These are phyloP conservation scores for Luperina testacea DNA, from an alignment of 2,888 invertebrate species.

Conservation along the genomic window DNA sequence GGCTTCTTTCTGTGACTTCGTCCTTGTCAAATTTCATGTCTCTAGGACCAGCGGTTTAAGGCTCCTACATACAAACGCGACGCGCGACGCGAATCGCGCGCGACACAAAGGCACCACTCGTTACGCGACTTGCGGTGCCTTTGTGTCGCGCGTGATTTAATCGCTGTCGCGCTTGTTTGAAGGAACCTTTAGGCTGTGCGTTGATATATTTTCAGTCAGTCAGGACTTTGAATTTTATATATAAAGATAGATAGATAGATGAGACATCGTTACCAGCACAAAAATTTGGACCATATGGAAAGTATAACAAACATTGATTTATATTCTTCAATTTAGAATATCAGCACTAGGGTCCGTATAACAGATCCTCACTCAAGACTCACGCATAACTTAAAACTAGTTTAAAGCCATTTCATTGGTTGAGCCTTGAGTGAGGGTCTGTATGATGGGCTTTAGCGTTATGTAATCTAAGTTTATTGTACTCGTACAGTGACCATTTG, in stretches of 20 bases:
- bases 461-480: not conserved
- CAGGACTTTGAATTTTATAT: too few relatives aligned
- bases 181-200: too few relatives aligned
- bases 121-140: too few relatives aligned
- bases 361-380: not conserved
- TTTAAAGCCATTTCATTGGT: not conserved
- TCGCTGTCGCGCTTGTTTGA: too few relatives aligned
- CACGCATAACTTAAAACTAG: not conserved
- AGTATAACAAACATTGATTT: not conserved
- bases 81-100: too few relatives aligned
- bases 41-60: too few relatives aligned
- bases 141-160: too few relatives aligned
- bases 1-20: not conserved
- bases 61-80: too few relatives aligned
- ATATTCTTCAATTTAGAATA: not conserved
- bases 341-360: not conserved
- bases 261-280: not conserved
- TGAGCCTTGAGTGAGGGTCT: not conserved
- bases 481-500: not conserved
- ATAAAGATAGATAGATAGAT: too few relatives aligned
- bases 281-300: not conserved
- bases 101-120: too few relatives aligned
- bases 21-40: too few relatives aligned
- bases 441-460: not conserved
- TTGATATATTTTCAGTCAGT: too few relatives aligned